phyloP scores from a whole-genome alignment of 1,140 invertebrate species.

The Dendroctonus valens region DNA sequence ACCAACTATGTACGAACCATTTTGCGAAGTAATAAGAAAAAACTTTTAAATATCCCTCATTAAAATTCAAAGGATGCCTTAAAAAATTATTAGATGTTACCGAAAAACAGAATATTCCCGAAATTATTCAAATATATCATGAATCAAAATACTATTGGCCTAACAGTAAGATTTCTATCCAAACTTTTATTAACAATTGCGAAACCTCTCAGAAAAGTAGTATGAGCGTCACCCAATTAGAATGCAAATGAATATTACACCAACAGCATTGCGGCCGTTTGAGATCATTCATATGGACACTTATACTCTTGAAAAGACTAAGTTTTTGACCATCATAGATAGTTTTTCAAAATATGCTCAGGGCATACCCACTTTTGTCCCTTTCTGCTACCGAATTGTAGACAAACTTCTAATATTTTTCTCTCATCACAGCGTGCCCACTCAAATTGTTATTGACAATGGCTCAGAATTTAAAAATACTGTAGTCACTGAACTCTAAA shows the following conservation, averaged over 20 bases:
- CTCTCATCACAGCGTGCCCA: no score
- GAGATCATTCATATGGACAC: slow-evolving; percentile 20
- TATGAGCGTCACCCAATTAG: slow-evolving; percentile 24
- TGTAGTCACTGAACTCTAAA: no score
- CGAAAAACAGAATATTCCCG: slow-evolving; percentile 6
- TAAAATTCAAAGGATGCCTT: slow-evolving; percentile 4
- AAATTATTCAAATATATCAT: slow-evolving; percentile 21
- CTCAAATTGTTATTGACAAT: no score
- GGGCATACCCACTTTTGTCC: slow-evolving; percentile 9
- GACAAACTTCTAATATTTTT: no score
- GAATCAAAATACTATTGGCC: slow-evolving; percentile 22
- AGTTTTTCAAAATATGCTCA: slow-evolving; percentile 22
- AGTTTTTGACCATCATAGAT: slow-evolving; percentile 15
- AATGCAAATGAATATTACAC: slow-evolving; percentile 22
- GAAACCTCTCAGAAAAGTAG: slow-evolving; percentile 20
- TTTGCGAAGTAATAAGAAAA: slow-evolving; percentile 2
- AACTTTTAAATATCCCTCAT: slow-evolving; percentile 2
- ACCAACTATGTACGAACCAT: slow-evolving; percentile 8
- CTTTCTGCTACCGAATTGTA: background rate
- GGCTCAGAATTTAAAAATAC: no score
- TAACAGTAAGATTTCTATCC: slow-evolving; percentile 12
- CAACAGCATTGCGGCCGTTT: slow-evolving; percentile 13
- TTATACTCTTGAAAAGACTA: slow-evolving; percentile 6
- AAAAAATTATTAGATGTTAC: slow-evolving; percentile 15
- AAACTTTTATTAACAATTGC: slow-evolving; percentile 26